phyloP scores from a whole-genome alignment of 2,797 vertebrate genomes.

The Thamnophis elegans region DNA sequence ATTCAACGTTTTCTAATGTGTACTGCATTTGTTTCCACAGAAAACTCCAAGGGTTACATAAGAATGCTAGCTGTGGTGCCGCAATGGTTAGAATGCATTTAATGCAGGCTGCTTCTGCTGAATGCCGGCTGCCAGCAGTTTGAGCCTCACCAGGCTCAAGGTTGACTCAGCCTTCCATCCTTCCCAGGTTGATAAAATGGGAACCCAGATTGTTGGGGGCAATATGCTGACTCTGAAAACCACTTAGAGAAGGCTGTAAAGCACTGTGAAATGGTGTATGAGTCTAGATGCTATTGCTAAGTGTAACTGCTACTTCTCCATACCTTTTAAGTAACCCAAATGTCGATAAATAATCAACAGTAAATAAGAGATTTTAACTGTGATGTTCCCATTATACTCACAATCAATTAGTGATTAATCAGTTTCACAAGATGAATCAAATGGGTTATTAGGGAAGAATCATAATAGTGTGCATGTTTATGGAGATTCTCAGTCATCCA shows the following conservation, averaged over 20 bases:
- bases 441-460: background rate
- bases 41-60: background rate
- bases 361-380: background rate
- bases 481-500: background rate
- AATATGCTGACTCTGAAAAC: too few species aligned
- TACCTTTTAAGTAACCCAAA: background rate
- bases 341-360: background rate
- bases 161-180: too few species aligned
- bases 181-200: too few species aligned
- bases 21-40: background rate
- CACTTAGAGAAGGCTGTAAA: background rate
- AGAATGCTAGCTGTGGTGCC: background rate
- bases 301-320: background rate
- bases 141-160: too few species aligned
- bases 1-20: background rate
- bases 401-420: background rate
- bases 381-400: background rate
- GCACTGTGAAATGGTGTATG: background rate
- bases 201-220: too few species aligned
- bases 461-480: background rate
- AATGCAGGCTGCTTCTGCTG: too few species aligned
- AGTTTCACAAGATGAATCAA: background rate
- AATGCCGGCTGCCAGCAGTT: too few species aligned
- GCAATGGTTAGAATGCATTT: too few species aligned
- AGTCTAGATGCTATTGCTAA: background rate